Percentiles rank a stretch among this genome's conserved stretches.
Evolutionary conservation across 2,888 invertebrate species (phyloP).

Genomic region (Spatulosminthurus flaviceps): DNA sequence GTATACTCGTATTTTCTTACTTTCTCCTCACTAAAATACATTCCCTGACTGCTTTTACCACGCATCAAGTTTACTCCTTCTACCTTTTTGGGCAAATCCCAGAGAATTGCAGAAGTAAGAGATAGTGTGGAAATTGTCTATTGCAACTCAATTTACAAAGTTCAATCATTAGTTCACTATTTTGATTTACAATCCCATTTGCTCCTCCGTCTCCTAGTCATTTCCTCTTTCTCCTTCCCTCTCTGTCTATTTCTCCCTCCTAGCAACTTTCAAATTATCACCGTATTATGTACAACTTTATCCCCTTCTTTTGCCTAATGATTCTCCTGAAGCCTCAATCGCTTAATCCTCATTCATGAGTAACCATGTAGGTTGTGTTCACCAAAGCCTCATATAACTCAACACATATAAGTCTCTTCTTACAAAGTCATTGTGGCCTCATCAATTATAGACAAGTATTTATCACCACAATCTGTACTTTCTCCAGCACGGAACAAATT

Average conservation of each 20-base stretch:
- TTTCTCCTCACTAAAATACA: no score
- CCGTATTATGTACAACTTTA: constrained; percentile 2
- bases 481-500: no score
- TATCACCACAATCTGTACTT: no score
- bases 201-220: neutral
- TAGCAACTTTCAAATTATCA: constrained; percentile 6
- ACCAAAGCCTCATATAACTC: no score
- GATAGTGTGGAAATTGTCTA: neutral
- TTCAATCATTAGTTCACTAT: constrained; percentile 14
- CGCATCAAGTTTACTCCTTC: no score
- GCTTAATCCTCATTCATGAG: neutral
- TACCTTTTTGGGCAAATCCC: neutral
- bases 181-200: neutral
- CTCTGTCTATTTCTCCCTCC: no score
- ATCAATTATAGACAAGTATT: no score
- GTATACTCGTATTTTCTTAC: no score
- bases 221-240: neutral
- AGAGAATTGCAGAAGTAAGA: neutral
- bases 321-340: neutral
- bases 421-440: no score
- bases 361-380: no score
- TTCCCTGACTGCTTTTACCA: no score
- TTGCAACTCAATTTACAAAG: constrained; percentile 12
- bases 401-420: no score
- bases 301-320: constrained; percentile 1